Evolutionary conservation across 2,888 invertebrate species (phyloP).

Genomic region (Lathronympha strigana): DNA sequence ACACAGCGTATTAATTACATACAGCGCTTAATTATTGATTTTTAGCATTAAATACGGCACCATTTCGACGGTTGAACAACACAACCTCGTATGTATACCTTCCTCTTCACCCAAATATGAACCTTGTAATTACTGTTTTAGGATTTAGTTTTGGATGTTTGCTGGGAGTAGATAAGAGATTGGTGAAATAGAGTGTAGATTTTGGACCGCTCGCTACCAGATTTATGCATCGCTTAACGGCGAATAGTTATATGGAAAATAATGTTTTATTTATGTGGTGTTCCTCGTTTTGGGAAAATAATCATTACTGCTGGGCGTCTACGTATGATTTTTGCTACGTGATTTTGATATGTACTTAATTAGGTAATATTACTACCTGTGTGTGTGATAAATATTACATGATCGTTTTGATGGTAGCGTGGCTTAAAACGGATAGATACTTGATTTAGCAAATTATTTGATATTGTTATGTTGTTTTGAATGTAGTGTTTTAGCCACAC

Average conservation of each 20-base stretch:
- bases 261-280: constrained; percentile 32
- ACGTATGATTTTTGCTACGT: background rate
- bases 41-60: constrained; percentile 75
- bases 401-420: background rate
- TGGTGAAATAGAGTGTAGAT: background rate
- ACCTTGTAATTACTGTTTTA: background rate
- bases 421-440: background rate
- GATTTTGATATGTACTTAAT: background rate
- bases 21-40: constrained; percentile 82
- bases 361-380: background rate
- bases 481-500: too few relatives aligned
- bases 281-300: constrained; percentile 28
- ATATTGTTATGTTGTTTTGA: background rate
- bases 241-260: constrained; percentile 41
- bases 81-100: background rate
- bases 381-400: background rate
- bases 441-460: background rate
- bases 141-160: background rate
- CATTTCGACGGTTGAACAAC: constrained; percentile 45
- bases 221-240: constrained; percentile 50
- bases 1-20: constrained; percentile 78
- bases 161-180: background rate
- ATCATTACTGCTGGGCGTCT: constrained; percentile 10
- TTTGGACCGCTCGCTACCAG: constrained; percentile 57
- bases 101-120: background rate